Conservation (phyloP, 2,888 invertebrate species). For the Malacosoma neustria region DNA sequence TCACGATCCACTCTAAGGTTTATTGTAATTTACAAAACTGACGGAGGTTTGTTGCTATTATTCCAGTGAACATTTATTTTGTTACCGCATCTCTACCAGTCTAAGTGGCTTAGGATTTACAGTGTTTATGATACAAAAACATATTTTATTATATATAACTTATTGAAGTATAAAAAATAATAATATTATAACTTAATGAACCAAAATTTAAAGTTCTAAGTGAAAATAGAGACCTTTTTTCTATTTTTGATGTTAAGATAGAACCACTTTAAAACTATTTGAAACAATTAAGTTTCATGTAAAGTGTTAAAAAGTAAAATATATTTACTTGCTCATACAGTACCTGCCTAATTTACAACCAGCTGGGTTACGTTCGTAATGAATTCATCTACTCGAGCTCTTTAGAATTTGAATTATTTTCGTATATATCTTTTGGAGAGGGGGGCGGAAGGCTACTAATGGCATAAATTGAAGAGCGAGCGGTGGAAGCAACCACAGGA, state of each 20-base stretch:
- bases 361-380: constrained; percentile 27
- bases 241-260: no score
- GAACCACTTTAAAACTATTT: no score
- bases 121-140: constrained; percentile 13
- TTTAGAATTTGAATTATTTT: constrained; percentile 36
- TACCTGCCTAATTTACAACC: constrained; percentile 4
- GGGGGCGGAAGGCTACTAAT: constrained; percentile 54
- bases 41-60: constrained; percentile 55
- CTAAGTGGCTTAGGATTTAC: constrained; percentile 26
- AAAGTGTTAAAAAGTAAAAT: constrained; percentile 16
- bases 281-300: no score
- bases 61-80: constrained; percentile 50
- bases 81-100: constrained; percentile 30
- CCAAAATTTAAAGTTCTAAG: constrained; percentile 16
- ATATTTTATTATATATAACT: constrained; percentile 9
- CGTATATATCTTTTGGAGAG: constrained; percentile 38
- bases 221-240: no score
- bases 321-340: constrained; percentile 7
- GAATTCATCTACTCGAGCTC: constrained; percentile 30
- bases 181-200: constrained; percentile 10
- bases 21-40: constrained; percentile 72
- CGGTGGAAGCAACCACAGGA: constrained; percentile 51
- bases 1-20: constrained; percentile 62
- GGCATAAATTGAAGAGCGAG: constrained; percentile 61
- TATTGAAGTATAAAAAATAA: no score